phyloP scores from a whole-genome alignment of 2,888 invertebrate genomes.

The Pollenia amentaria region DNA sequence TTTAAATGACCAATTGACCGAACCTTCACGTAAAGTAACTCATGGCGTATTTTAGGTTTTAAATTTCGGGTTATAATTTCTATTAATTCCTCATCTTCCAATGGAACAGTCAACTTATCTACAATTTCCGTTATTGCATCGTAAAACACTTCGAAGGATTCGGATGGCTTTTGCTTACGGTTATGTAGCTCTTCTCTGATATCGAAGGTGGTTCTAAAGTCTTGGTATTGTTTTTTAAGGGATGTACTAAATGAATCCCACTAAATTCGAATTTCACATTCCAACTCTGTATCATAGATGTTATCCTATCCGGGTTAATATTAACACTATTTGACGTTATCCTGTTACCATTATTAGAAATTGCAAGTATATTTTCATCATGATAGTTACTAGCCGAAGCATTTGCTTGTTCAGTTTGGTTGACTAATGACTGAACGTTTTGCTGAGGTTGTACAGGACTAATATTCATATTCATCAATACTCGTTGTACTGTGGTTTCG shows the following conservation, averaged over 20 bases:
- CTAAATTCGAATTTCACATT: background rate
- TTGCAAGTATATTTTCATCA: too few relatives aligned
- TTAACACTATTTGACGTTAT: background rate
- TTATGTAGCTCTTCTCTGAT: conserved; percentile 21
- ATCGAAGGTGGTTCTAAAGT: conserved; percentile 13
- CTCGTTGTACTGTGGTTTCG: background rate
- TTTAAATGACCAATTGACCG: conserved; percentile 1
- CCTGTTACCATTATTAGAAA: background rate
- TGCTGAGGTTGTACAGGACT: background rate
- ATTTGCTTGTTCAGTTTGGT: too few relatives aligned
- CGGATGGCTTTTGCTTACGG: background rate
- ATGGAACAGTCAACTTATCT: background rate
- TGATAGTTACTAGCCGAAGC: too few relatives aligned
- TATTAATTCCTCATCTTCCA: conserved; percentile 34
- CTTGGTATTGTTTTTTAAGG: conserved; percentile 16
- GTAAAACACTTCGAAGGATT: conserved; percentile 40
- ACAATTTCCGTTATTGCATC: conserved; percentile 28
- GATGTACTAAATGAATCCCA: conserved; percentile 11
- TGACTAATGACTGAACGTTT: background rate
- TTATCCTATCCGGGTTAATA: conserved; percentile 1
- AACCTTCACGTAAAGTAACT: conserved; percentile 22
- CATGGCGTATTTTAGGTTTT: conserved; percentile 23
- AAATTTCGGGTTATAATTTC: conserved; percentile 41
- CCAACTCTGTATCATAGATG: conserved; percentile 16
- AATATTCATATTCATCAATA: background rate